Percentiles rank a stretch among this genome's conserved stretches.
phyloP scores from a whole-genome alignment of 2,113 vertebrate species.

The Antigone vipio region DNA sequence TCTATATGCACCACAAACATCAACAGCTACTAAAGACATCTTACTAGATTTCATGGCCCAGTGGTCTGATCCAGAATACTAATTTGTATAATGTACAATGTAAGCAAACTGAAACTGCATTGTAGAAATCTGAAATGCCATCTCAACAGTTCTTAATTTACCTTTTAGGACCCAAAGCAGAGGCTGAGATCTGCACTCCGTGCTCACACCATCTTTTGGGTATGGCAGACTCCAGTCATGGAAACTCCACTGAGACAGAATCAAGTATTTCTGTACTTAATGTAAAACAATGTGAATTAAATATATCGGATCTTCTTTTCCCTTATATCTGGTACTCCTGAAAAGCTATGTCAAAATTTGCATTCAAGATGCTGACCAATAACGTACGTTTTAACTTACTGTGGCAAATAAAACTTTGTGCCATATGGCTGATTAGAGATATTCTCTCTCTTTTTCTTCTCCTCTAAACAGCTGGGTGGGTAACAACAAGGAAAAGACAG shows the following conservation, averaged over 20 bases:
- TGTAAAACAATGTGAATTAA: not conserved
- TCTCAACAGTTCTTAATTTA: not conserved
- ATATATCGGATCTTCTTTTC: not conserved
- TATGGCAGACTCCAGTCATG: not conserved
- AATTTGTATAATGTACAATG: not conserved
- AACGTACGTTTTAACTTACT: conserved; percentile 59
- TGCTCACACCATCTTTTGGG: conserved; percentile 14
- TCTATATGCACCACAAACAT: not conserved
- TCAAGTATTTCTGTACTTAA: not conserved
- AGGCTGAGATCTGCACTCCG: not conserved
- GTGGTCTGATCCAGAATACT: not conserved
- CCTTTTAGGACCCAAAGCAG: not conserved
- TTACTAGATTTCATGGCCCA: not conserved
- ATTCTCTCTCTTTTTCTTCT: conserved; percentile 84
- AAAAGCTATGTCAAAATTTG: conserved; percentile 55
- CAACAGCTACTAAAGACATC: not conserved
- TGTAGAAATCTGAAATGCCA: not conserved
- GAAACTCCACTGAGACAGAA: not conserved
- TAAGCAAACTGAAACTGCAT: not conserved
- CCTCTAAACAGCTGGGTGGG: conserved; percentile 94
- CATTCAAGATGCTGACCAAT: conserved; percentile 73
- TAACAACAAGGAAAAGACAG: conserved; percentile 89
- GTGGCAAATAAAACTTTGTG: conserved; percentile 83
- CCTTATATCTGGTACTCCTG: not conserved
- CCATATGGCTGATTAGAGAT: conserved; percentile 95